These are phyloP conservation scores for Callionymus lyra DNA, from an alignment of 2,113 vertebrate genomes.

Conservation along the genomic window DNA sequence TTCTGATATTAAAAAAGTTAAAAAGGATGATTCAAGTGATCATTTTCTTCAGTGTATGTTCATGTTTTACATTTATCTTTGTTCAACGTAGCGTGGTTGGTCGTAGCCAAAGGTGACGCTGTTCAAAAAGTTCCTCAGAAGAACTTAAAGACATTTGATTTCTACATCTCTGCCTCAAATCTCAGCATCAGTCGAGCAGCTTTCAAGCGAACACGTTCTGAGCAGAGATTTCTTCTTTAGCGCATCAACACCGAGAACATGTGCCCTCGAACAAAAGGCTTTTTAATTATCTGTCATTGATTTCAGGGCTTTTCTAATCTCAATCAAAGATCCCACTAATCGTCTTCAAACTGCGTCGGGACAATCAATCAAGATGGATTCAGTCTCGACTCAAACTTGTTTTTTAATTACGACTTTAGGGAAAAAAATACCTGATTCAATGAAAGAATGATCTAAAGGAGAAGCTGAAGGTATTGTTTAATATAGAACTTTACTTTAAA, in stretches of 20 bases:
- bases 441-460: background rate
- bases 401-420: slow-evolving; percentile 11
- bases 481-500: too few relatives aligned
- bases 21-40: too few relatives aligned
- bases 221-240: slow-evolving; percentile 17
- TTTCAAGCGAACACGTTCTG: slow-evolving; percentile 2
- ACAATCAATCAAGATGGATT: slow-evolving; percentile 31
- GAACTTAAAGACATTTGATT: slow-evolving; percentile 8
- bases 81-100: too few relatives aligned
- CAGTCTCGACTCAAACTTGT: slow-evolving; percentile 26
- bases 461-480: too few relatives aligned
- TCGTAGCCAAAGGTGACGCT: too few relatives aligned
- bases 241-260: slow-evolving; percentile 14
- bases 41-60: too few relatives aligned
- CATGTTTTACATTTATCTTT: too few relatives aligned
- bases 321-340: slow-evolving; percentile 68
- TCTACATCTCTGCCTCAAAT: too few relatives aligned
- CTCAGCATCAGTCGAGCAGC: slow-evolving; percentile 10
- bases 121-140: too few relatives aligned
- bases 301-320: slow-evolving; percentile 58
- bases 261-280: slow-evolving; percentile 62
- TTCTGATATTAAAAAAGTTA: too few relatives aligned
- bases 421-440: slow-evolving; percentile 33
- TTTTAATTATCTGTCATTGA: slow-evolving; percentile 73
- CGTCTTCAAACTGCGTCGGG: slow-evolving; percentile 40